These are phyloP conservation scores for Orycteropus afer DNA, from an alignment of 2,113 vertebrate species.

Conservation along the genomic window DNA sequence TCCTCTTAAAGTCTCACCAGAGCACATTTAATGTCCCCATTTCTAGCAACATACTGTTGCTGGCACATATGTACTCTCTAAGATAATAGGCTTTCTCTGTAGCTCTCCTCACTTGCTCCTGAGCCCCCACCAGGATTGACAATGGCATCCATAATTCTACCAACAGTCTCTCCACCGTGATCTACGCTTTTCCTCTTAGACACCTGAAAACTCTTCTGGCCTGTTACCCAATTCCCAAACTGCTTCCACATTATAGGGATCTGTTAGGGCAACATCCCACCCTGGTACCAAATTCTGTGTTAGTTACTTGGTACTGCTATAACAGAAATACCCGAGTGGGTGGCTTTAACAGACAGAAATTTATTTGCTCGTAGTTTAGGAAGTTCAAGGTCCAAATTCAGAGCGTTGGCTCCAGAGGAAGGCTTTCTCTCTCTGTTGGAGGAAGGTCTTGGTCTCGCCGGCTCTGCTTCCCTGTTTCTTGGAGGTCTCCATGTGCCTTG, in stretches of 20 bases:
- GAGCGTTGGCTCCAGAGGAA: too few species aligned
- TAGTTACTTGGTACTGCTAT: background rate
- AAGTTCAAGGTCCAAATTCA: background rate
- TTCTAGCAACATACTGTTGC: too few species aligned
- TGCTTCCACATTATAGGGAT: too few species aligned
- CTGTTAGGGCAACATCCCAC: background rate
- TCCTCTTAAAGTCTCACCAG: too few species aligned
- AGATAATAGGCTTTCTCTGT: too few species aligned
- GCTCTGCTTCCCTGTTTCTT: background rate
- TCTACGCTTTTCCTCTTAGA: background rate
- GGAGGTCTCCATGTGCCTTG: background rate
- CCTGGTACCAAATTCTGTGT: background rate
- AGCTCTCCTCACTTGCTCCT: too few species aligned
- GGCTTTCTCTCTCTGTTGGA: background rate
- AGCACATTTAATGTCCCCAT: too few species aligned
- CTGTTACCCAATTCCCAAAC: background rate
- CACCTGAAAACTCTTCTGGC: background rate
- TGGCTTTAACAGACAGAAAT: background rate
- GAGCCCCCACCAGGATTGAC: too few species aligned
- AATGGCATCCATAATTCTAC: too few species aligned
- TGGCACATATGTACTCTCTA: too few species aligned
- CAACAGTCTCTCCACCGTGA: too few species aligned
- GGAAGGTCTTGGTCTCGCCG: background rate
- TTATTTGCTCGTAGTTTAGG: background rate
- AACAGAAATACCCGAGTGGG: background rate